Conservation (phyloP, 1,140 invertebrate genomes). For the Heterodera carotae region DNA sequence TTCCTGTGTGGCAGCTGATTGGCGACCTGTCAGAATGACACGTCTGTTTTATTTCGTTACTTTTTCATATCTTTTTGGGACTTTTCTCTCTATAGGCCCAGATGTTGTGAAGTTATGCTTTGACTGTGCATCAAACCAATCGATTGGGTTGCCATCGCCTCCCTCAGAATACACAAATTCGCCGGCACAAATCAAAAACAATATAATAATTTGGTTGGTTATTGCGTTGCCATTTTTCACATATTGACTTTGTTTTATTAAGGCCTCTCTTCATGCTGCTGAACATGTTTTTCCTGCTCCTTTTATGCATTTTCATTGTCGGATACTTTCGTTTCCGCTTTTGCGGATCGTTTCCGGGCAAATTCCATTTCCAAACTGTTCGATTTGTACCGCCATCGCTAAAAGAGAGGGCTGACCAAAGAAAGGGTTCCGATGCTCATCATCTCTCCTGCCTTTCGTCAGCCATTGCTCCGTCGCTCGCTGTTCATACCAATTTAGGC, state of each 20-base stretch:
- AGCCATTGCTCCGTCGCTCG: conserved; percentile 8
- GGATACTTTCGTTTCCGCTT: neutral
- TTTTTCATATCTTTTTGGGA: neutral
- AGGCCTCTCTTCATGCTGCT: conserved; percentile 24
- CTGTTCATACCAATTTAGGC: conserved; percentile 17
- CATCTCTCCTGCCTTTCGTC: conserved; percentile 14
- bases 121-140: conserved; percentile 10
- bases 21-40: conserved; percentile 49
- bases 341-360: neutral
- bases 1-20: conserved; percentile 62
- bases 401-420: neutral
- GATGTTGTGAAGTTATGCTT: conserved; percentile 14
- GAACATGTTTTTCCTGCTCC: conserved; percentile 17
- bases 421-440: neutral
- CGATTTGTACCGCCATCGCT: conserved; percentile 16
- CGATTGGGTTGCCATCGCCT: conserved; percentile 6
- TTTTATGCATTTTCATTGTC: conserved; percentile 17
- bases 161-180: conserved; percentile 10
- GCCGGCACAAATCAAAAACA: neutral
- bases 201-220: conserved; percentile 11
- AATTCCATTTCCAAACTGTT: conserved; percentile 11
- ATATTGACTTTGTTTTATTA: conserved; percentile 17
- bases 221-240: neutral
- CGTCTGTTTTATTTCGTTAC: conserved; percentile 36
- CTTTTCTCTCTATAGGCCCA: conserved; percentile 16